phyloP scores from a whole-genome alignment of 2,888 invertebrate species.

The Synanthedon formicaeformis region DNA sequence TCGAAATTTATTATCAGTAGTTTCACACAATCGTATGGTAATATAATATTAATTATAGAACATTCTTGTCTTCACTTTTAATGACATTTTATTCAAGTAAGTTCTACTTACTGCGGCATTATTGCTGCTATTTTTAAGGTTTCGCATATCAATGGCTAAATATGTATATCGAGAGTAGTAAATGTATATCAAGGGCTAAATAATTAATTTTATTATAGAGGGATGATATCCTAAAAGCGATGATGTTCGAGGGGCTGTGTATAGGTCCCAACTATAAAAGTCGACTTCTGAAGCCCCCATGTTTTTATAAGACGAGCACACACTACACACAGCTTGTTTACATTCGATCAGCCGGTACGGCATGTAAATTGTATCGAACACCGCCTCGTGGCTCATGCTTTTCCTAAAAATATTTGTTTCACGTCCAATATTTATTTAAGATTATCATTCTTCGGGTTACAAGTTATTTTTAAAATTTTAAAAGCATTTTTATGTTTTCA shows the following conservation, averaged over 20 bases:
- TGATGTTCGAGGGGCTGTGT: background rate
- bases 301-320: constrained; percentile 36
- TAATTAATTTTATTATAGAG: too few relatives aligned
- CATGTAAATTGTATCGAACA: constrained; percentile 13
- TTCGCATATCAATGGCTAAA: too few relatives aligned
- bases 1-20: too few relatives aligned
- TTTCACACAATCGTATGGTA: too few relatives aligned
- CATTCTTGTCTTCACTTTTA: too few relatives aligned
- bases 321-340: constrained; percentile 30
- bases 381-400: background rate
- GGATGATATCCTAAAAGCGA: background rate
- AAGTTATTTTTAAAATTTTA: background rate
- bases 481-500: background rate
- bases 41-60: too few relatives aligned
- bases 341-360: constrained; percentile 29
- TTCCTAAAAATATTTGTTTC: constrained; percentile 10
- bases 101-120: too few relatives aligned
- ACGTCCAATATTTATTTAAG: constrained; percentile 2
- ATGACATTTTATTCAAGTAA: too few relatives aligned
- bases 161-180: too few relatives aligned
- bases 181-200: too few relatives aligned
- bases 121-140: too few relatives aligned
- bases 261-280: too few relatives aligned
- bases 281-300: constrained; percentile 9
- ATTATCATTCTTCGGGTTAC: constrained; percentile 1